Conservation (phyloP, 2,888 invertebrate species). For the Troides helena region DNA sequence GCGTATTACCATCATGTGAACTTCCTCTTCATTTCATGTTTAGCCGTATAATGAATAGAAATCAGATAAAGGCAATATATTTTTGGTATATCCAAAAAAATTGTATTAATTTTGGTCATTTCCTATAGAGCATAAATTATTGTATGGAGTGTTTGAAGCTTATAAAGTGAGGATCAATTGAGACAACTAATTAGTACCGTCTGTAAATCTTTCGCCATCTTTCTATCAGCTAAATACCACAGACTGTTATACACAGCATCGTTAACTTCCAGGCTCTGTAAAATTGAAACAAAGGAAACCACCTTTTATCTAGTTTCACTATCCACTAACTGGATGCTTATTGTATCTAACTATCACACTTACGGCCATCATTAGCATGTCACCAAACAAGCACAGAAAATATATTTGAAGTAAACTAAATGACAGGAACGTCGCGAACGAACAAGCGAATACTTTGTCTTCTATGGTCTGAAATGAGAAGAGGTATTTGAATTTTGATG, state of each 20-base stretch:
- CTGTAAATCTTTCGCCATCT: conserved; percentile 38
- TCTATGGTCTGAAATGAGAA: conserved; percentile 45
- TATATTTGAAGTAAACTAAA: conserved; percentile 53
- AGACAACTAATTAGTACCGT: conserved; percentile 39
- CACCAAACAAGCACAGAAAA: conserved; percentile 53
- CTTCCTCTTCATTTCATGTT: too few species aligned
- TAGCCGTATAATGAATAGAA: too few species aligned
- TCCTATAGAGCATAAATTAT: too few species aligned
- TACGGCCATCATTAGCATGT: conserved; percentile 51
- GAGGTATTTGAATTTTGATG: too few species aligned
- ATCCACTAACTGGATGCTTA: conserved; percentile 5
- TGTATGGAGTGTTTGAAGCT: too few species aligned
- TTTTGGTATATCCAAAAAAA: too few species aligned
- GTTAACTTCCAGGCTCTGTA: conserved; percentile 46
- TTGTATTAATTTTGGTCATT: too few species aligned
- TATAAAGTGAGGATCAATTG: too few species aligned
- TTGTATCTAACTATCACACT: conserved; percentile 24
- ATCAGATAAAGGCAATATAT: too few species aligned
- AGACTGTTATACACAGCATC: conserved; percentile 44
- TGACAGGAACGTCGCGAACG: conserved; percentile 49
- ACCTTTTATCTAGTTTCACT: too few species aligned
- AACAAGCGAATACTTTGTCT: conserved; percentile 41
- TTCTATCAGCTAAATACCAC: conserved; percentile 44
- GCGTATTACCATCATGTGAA: too few species aligned
- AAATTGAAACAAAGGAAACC: too few species aligned